Base-by-base conservation (phyloP, 2,888 invertebrate species). In the Schizotus pectinicornis region DNA sequence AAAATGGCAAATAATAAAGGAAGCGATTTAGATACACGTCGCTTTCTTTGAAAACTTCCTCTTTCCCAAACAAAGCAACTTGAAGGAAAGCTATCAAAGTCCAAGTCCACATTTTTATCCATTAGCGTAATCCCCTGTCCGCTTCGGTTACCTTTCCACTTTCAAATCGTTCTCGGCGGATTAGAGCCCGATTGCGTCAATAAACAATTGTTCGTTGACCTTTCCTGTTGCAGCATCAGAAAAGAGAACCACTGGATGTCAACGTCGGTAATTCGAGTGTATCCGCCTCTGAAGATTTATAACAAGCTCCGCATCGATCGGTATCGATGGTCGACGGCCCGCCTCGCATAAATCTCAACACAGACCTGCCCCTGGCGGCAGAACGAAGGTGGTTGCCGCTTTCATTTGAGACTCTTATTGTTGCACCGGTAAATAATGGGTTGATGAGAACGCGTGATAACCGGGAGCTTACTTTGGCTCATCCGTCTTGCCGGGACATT, bases 401-500 rank as follows among this genome's bases (percentile, higher is more conserved):
- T 63, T 58, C 63, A 56, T 64, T 64, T 60, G 58, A 62, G 64
- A 61, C 59, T 67, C 65, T 69, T 68, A 68, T 68, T 70, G 69
- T 71, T 68, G 65, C 60, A 69, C 69, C 67, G 69, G 67, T 72
- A 71, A 73, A 73, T 72, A 73, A 73, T 72, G 71, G 71, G 46
- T 56, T 65, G 73, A 73, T 73, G 68, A 70, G 67, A 65, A 65
- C 60, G 53, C 56, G 57, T 63, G 72, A 73, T 73, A 73, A 71
- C 68, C 67, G 58, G 68, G 56, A 63, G 67, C 66, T 58, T 59
- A 59, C 50, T 54, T 54, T 56, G 59, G 39, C 48, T 59, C 63
- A 66, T 67, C 65, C 57, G 65, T 67, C 67, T 67, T 65, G 32
- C 47, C 38, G 50, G 45, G 56, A 62, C 64, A 56, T 56, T 64